These are phyloP conservation scores for Heterochromis multidens DNA, from an alignment of 2,113 vertebrate genomes.

Conservation along the genomic window DNA sequence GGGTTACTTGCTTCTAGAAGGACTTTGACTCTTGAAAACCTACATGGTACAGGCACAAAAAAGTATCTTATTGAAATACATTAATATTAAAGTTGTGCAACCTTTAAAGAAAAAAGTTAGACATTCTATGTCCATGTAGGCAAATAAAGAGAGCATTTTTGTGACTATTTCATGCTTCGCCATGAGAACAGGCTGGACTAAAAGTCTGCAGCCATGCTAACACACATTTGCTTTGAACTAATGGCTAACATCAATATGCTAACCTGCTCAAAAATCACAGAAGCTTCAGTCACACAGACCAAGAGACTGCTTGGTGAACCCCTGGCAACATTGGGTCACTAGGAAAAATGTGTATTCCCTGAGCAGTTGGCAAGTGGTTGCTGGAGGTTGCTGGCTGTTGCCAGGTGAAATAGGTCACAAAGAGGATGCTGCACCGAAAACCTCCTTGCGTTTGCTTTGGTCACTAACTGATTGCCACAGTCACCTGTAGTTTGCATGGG, in stretches of 20 bases:
- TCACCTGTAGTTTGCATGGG: background rate
- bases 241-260: background rate
- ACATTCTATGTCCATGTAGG: too few relatives aligned
- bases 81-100: fast-evolving
- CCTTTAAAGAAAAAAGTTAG: background rate
- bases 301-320: background rate
- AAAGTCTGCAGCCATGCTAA: background rate
- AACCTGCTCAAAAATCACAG: background rate
- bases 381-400: background rate
- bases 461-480: fast-evolving
- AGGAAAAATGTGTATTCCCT: background rate
- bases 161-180: background rate
- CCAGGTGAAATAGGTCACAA: too few relatives aligned
- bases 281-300: too few relatives aligned
- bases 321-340: background rate
- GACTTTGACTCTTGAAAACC: background rate
- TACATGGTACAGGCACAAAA: background rate
- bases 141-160: background rate
- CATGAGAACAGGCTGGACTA: background rate
- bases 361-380: background rate
- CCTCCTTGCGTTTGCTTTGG: fast-evolving
- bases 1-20: background rate
- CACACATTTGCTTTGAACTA: background rate
- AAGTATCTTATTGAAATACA: background rate
- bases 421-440: background rate